phyloP scores from a whole-genome alignment of 2,888 invertebrate species.

The Orchestes rusci region DNA sequence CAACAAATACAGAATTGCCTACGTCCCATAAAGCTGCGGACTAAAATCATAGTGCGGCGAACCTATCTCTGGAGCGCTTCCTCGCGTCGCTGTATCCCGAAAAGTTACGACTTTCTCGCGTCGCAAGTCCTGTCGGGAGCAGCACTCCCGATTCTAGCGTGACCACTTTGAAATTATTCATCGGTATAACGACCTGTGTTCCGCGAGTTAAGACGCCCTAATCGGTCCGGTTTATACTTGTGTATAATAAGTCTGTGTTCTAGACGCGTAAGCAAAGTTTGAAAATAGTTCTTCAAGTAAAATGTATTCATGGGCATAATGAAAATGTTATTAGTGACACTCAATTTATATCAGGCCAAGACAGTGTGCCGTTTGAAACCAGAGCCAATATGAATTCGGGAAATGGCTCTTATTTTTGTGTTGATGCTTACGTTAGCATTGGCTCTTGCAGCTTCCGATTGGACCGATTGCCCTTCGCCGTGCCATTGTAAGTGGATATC shows the following conservation, averaged over 20 bases:
- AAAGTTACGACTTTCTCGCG: constrained; percentile 18
- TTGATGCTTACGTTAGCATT: constrained; percentile 40
- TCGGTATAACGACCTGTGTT: constrained; percentile 21
- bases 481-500: constrained; percentile 90
- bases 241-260: no score
- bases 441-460: constrained; percentile 59
- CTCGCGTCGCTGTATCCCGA: constrained; percentile 16
- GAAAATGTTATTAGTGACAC: constrained; percentile 11
- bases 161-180: constrained; percentile 21
- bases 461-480: constrained; percentile 81
- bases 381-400: constrained; percentile 22
- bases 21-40: constrained; percentile 40
- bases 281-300: no score
- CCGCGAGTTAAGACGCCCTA: no score
- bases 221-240: no score
- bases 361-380: constrained; percentile 17
- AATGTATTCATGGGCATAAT: constrained; percentile 10
- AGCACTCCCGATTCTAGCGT: constrained; percentile 22
- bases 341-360: constrained; percentile 13
- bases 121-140: constrained; percentile 16
- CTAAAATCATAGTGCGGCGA: constrained; percentile 45
- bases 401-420: constrained; percentile 41
- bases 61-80: constrained; percentile 36
- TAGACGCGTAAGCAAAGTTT: no score
- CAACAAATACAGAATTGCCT: constrained; percentile 41